Evolutionary conservation across 2,113 vertebrate species (phyloP).

Genomic region (Corydoras sp.): DNA sequence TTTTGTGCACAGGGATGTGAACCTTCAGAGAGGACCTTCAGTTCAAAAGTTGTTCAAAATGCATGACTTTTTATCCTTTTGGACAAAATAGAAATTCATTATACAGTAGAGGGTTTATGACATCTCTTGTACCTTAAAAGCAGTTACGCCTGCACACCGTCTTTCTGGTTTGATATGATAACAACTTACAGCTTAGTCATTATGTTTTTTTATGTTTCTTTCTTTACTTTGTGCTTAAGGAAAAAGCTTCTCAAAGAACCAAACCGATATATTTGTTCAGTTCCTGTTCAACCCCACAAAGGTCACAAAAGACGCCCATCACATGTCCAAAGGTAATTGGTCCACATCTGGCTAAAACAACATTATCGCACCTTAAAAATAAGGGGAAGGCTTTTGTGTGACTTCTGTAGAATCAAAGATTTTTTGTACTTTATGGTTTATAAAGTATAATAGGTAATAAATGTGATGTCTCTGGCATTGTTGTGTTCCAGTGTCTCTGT

Average conservation of each 20-base stretch:
- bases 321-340: conserved; percentile 57
- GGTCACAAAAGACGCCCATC: conserved; percentile 59
- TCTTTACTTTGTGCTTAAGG: conserved; percentile 50
- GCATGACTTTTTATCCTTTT: too few species aligned
- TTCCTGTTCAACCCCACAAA: conserved; percentile 56
- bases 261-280: conserved; percentile 45
- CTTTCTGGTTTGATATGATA: not conserved
- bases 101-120: too few species aligned
- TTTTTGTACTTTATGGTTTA: not conserved
- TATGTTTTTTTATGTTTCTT: conserved; percentile 2
- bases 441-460: conserved; percentile 9
- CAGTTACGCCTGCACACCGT: not conserved
- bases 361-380: conserved; percentile 10
- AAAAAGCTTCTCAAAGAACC: conserved; percentile 55
- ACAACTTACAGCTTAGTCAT: not conserved
- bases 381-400: not conserved
- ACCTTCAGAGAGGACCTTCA: too few species aligned
- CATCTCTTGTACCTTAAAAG: not conserved
- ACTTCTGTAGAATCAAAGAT: not conserved
- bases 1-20: too few species aligned
- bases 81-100: too few species aligned
- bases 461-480: conserved; percentile 6
- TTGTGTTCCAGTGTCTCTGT: conserved; percentile 52
- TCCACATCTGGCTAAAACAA: not conserved
- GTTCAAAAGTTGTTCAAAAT: too few species aligned